These are phyloP conservation scores for Lottia gigantea DNA, from an alignment of 2,888 invertebrate genomes.

Conservation along the genomic window DNA sequence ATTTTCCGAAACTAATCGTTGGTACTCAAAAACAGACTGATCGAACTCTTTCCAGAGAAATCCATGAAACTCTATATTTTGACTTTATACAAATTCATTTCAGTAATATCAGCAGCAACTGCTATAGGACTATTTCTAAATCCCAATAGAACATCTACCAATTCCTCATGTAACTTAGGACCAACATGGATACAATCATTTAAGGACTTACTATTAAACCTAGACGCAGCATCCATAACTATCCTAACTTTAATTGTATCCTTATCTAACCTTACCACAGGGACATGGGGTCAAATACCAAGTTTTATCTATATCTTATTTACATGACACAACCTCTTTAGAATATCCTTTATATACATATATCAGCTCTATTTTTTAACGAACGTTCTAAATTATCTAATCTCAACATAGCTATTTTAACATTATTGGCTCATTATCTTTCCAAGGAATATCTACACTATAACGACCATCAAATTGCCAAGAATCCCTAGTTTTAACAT, in stretches of 20 bases:
- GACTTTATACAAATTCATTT: too few species aligned
- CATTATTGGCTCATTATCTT: too few species aligned
- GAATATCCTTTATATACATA: background rate
- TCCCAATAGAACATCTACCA: background rate
- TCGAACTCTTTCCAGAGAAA: too few species aligned
- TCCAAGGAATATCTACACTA: too few species aligned
- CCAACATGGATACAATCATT: background rate
- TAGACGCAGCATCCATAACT: background rate
- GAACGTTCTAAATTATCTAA: too few species aligned
- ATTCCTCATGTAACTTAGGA: background rate
- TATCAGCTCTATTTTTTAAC: too few species aligned
- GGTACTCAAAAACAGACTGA: too few species aligned
- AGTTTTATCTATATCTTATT: background rate
- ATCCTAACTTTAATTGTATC: background rate
- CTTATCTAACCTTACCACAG: background rate
- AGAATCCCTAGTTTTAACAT: too few species aligned
- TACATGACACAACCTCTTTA: background rate
- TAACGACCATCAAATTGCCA: too few species aligned
- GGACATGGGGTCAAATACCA: background rate
- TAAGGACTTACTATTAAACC: background rate
- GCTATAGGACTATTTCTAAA: background rate
- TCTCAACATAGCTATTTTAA: too few species aligned
- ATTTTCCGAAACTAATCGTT: too few species aligned
- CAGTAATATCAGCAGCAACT: background rate
- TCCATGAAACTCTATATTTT: too few species aligned